These are phyloP conservation scores for Semicossyphus pulcher DNA, from an alignment of 2,113 vertebrate species.

Conservation along the genomic window DNA sequence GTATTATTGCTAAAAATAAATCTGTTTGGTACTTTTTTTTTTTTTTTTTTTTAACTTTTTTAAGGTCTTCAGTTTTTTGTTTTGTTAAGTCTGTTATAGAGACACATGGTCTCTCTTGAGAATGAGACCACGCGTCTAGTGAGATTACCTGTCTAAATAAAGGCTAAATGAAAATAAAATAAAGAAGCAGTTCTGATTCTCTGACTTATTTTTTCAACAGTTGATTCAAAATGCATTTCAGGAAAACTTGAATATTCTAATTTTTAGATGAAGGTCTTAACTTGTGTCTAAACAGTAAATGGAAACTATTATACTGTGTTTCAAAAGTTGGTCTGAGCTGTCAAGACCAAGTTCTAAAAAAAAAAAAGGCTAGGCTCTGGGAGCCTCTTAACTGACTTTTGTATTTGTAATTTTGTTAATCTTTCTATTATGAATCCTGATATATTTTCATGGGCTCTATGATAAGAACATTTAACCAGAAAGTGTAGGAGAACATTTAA, in stretches of 20 bases:
- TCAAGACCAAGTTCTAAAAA: background rate
- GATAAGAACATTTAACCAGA: slow-evolving; percentile 75
- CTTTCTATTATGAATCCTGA: slow-evolving; percentile 73
- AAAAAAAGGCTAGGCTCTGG: background rate
- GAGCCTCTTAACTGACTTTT: slow-evolving; percentile 45
- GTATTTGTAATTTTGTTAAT: slow-evolving; percentile 76
- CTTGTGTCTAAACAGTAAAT: background rate
- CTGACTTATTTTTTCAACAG: background rate
- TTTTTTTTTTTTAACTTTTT: slow-evolving; percentile 40
- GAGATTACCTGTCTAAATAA: too few species aligned
- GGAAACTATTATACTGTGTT: slow-evolving; percentile 3
- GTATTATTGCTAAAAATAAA: slow-evolving; percentile 64
- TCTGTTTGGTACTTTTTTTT: slow-evolving; percentile 67
- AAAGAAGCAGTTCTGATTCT: background rate
- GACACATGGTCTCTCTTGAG: too few species aligned
- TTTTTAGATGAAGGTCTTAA: too few species aligned
- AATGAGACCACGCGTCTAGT: too few species aligned
- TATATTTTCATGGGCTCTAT: slow-evolving; percentile 83
- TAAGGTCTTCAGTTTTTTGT: background rate
- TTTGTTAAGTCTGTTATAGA: slow-evolving; percentile 15
- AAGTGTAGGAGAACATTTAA: slow-evolving; percentile 19
- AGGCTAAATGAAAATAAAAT: too few species aligned
- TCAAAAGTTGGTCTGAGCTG: background rate
- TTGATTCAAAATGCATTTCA: slow-evolving; percentile 3
- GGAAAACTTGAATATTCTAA: background rate